Evolutionary conservation across 2,113 vertebrate genomes (phyloP).

Genomic region (Rana temporaria): DNA sequence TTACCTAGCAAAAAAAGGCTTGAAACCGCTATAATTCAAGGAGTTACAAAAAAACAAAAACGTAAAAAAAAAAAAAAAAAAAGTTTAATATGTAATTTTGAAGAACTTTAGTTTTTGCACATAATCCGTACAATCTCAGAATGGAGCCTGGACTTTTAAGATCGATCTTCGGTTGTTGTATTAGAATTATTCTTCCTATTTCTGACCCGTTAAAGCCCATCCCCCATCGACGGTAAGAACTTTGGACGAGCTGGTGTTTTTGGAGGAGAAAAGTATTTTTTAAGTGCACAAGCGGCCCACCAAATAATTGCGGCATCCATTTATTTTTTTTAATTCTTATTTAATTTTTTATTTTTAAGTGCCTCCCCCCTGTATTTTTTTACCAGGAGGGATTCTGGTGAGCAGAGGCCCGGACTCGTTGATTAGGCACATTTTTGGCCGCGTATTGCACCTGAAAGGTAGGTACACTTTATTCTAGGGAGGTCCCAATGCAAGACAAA

Average conservation of each 20-base stretch:
- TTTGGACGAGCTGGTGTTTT: conserved; percentile 76
- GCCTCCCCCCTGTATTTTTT: too few relatives aligned
- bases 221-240: conserved; percentile 71
- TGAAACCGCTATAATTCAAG: conserved; percentile 86
- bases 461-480: conserved; percentile 74
- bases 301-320: too few relatives aligned
- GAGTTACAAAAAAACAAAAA: conserved; percentile 4
- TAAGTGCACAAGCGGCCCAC: background rate
- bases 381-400: background rate
- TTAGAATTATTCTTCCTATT: conserved; percentile 73
- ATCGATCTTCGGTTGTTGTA: conserved; percentile 82
- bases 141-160: conserved; percentile 79
- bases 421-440: background rate
- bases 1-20: conserved; percentile 88
- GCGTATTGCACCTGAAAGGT: conserved; percentile 68
- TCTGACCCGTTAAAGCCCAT: conserved; percentile 74
- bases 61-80: conserved; percentile 6
- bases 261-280: conserved; percentile 60
- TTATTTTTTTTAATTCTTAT: too few relatives aligned
- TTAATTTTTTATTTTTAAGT: too few relatives aligned
- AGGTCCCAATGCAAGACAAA: conserved; percentile 77
- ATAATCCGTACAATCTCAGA: conserved; percentile 89
- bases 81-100: conserved; percentile 72
- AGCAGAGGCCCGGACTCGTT: background rate
- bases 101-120: conserved; percentile 90